Evolutionary conservation across 1,140 invertebrate genomes (phyloP), one percentile per base, ranked within the genome.

Genomic region (Zeugodacus cucurbitae): DNA sequence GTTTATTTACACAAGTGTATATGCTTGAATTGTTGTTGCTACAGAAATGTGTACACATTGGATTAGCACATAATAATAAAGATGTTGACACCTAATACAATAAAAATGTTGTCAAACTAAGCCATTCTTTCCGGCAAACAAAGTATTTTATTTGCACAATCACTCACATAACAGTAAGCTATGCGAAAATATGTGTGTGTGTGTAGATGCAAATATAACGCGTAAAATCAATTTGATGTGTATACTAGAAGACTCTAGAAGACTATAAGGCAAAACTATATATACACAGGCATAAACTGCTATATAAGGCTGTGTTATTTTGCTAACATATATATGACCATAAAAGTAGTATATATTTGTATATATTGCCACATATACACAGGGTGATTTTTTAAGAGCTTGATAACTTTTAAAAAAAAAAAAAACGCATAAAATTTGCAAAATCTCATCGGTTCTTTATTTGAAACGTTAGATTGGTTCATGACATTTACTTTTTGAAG

Each of bases 41-140:
- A 1, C 4, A 14, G 1, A 5, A 41, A 74, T n/a, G 37, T 74
- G n/a, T 37, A 14, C n/a, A 41, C 22, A 22, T 74, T 41, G 34
- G 37, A 41, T 74, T 41, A 41, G n/a, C 37, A 29, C 34, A n/a
- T 74, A 44, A 41, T 41, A 41, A 74, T 74, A 41, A 37, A 74
- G 70, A n/a, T 20, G 32, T 74, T 74, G 70, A 74, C 70, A 74
- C 70, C 70, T 41, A 74, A 74, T 26, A n/a, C 4, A 74, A 74
- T 70, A 44, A 17, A 74, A 41, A 7, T 8, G 70, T 20, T 20
- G 22, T 4, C 37, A 14, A 74, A 74, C 20, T 41, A 22, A 74
- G 37, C 3, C 3, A 74, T 20, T 22, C n/a, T 41, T 41, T 6
- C 20, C n/a, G 8, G 70, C 64, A n/a, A 32, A 74, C 70, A 74